Base-by-base conservation (phyloP, 2,797 vertebrate genomes). In the Rhynchotus rufescens region DNA sequence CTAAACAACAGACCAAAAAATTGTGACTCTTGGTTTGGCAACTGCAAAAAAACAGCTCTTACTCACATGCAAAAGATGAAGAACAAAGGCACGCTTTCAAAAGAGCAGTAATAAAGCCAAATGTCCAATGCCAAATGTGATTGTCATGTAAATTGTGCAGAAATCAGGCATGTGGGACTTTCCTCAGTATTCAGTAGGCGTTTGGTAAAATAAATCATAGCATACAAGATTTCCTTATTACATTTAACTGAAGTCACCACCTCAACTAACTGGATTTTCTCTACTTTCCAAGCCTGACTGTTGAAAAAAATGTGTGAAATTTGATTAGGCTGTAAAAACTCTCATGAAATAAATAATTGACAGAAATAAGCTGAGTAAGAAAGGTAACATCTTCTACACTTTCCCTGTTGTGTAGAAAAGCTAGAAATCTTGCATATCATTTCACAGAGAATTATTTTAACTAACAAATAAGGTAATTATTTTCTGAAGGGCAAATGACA, bases 301-400 rank as follows among this genome's bases (percentile, higher is more conserved):
- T 76, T 71, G 80, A 79, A 88, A 79, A 91, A 92, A 92, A 77
- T 3, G 45, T 80, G 62, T 74, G 80, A 80, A 85, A 78, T 81
- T 69, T 86, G 64, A 94, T 85, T 88, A 94, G 19, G 4, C 60
- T 74, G 84, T 47, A 93, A 93, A 79, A 91, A 51, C 26, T 64
- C 67, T 67, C 73, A 83, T 86, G 51, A 93, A 94, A 93, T 89
- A 88, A 85, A 93, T 90, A 86, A 86, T 91, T 79, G 77, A 52
- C n/a, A 77, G 76, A 95, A 85, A 83, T 79, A 92, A 85, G 32
- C 30, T 38, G 71, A 74, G 13, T 75, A 52, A 86, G 83, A 80
- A 59, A 90, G 25, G 68, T 23, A 56, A 86, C 51, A 44, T 10
- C 4, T 88, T 71, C 79, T 30, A 36, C 1, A 59, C 10, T 66